Evolutionary conservation across 2,797 vertebrate species (phyloP).

Genomic region (Artibeus lituratus): DNA sequence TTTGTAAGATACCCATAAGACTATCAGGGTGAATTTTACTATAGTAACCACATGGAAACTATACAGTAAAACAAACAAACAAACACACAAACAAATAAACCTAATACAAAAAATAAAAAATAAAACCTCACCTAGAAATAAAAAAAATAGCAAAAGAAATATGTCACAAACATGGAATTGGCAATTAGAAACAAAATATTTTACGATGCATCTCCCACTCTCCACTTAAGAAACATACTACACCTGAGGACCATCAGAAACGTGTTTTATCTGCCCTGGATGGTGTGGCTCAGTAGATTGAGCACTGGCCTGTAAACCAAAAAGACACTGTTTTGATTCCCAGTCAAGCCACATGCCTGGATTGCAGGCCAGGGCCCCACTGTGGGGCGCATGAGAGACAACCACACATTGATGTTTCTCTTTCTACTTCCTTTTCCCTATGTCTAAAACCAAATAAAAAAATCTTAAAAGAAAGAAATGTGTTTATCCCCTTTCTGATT

Average conservation of each 20-base stretch:
- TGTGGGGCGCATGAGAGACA: no score
- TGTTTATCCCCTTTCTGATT: background rate
- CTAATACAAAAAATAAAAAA: no score
- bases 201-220: background rate
- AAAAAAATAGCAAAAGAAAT: background rate
- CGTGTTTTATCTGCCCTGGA: background rate
- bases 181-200: background rate
- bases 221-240: background rate
- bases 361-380: no score
- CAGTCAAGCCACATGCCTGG: no score
- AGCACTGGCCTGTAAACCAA: no score
- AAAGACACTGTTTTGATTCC: no score
- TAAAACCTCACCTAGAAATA: background rate
- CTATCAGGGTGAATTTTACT: background rate
- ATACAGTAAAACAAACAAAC: background rate
- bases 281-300: no score
- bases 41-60: background rate
- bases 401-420: no score
- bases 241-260: background rate
- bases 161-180: background rate
- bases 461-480: no score
- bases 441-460: no score
- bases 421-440: no score
- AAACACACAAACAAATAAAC: no score
- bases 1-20: background rate